phyloP scores from a whole-genome alignment of 2,113 vertebrate species.

The Petroica traversi region DNA sequence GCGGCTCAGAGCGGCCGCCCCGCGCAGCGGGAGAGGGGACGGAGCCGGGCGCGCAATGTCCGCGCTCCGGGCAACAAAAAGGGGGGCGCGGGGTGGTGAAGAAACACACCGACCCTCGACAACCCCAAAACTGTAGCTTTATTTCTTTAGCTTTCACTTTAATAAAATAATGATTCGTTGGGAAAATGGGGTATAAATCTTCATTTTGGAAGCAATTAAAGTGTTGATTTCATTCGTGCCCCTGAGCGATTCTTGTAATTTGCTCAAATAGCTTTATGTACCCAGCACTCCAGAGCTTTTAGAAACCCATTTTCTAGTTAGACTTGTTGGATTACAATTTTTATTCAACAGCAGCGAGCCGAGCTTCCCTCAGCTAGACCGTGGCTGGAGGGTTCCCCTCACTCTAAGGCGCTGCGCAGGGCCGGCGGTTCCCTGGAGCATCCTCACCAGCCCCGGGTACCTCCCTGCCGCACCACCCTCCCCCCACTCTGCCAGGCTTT shows the following conservation, averaged over 20 bases:
- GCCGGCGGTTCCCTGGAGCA: not conserved
- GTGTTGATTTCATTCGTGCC: constrained; percentile 90
- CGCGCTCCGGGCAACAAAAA: not conserved
- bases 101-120: not conserved
- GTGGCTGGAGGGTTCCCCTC: not conserved
- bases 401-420: not conserved
- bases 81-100: accelerated
- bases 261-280: constrained; percentile 90
- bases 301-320: constrained; percentile 87
- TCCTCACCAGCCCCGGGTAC: not conserved
- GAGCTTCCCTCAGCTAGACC: not conserved
- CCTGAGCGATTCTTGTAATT: constrained; percentile 89
- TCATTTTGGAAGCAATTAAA: constrained; percentile 98
- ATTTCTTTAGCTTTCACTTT: constrained; percentile 70
- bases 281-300: constrained; percentile 87
- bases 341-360: constrained; percentile 65
- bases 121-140: constrained; percentile 33
- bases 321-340: constrained; percentile 82
- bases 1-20: not conserved
- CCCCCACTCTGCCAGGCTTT: not conserved
- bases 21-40: not conserved
- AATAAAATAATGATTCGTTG: constrained; percentile 83
- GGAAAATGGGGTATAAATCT: constrained; percentile 91
- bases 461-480: not conserved
- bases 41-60: not conserved